Percentiles rank a stretch among this genome's conserved stretches.
These are phyloP conservation scores for Spheniscus humboldti DNA, from an alignment of 2,797 vertebrate species.

Conservation along the genomic window DNA sequence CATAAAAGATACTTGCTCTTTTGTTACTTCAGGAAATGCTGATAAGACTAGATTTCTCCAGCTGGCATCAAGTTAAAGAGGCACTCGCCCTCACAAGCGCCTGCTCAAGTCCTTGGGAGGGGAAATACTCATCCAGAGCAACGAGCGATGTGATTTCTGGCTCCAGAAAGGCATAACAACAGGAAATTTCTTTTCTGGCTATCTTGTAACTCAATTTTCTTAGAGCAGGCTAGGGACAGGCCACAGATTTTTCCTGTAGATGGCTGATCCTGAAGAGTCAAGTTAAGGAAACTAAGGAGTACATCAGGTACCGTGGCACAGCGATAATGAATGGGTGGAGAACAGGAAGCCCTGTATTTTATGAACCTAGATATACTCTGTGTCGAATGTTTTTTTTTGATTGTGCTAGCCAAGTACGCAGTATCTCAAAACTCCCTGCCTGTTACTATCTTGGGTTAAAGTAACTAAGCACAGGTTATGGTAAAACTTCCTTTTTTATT, in stretches of 20 bases:
- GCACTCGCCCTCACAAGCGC: background rate
- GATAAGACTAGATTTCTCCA: background rate
- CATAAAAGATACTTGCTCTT: background rate
- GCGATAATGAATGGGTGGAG: accelerated
- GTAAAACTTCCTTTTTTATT: conserved; percentile 46
- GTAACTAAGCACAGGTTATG: background rate
- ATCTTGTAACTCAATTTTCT: background rate
- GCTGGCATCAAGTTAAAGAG: background rate
- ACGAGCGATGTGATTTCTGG: background rate
- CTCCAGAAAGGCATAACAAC: background rate
- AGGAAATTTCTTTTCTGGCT: background rate
- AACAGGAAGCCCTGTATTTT: background rate
- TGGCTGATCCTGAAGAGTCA: background rate
- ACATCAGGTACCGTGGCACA: background rate
- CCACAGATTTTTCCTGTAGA: background rate
- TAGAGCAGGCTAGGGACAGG: background rate
- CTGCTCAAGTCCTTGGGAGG: background rate
- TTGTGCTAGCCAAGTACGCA: background rate
- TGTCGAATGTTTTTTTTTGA: background rate
- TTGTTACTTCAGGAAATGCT: background rate
- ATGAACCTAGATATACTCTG: background rate
- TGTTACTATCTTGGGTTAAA: background rate
- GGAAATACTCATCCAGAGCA: background rate
- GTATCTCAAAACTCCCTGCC: background rate
- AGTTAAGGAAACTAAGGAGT: background rate